phyloP scores from a whole-genome alignment of 2,113 vertebrate genomes.

The Orycteropus afer region DNA sequence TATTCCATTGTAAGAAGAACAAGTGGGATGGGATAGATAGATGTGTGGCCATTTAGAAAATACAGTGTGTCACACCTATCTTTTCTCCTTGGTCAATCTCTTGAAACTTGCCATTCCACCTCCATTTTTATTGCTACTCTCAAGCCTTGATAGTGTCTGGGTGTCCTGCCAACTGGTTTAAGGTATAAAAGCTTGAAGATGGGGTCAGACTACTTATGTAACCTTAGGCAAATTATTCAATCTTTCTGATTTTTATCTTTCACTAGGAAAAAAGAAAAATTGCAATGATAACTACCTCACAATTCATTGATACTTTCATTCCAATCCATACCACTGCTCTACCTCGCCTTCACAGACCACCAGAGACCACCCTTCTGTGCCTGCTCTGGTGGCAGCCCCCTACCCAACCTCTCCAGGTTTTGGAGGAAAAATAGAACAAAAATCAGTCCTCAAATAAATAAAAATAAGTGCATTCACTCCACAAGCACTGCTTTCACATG shows the following conservation, averaged over 20 bases:
- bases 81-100: not conserved
- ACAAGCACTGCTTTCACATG: conserved; percentile 67
- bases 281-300: not conserved
- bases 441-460: conserved; percentile 64
- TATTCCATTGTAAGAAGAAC: not conserved
- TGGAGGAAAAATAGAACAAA: conserved; percentile 23
- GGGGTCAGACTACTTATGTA: not conserved
- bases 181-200: conserved; percentile 1
- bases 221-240: not conserved
- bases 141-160: not conserved
- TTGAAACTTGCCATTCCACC: not conserved
- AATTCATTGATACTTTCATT: not conserved
- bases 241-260: not conserved
- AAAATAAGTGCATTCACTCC: conserved; percentile 68
- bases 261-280: not conserved
- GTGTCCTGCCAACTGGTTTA: not conserved
- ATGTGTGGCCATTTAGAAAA: not conserved
- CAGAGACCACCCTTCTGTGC: not conserved
- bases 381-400: not conserved
- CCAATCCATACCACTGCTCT: not conserved
- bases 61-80: not conserved
- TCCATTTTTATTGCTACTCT: not conserved
- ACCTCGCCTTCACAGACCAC: not conserved
- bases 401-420: not conserved
- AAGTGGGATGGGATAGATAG: not conserved